These are phyloP conservation scores for Armadillidium nasatum DNA, from an alignment of 1,140 invertebrate genomes.

Conservation along the genomic window DNA sequence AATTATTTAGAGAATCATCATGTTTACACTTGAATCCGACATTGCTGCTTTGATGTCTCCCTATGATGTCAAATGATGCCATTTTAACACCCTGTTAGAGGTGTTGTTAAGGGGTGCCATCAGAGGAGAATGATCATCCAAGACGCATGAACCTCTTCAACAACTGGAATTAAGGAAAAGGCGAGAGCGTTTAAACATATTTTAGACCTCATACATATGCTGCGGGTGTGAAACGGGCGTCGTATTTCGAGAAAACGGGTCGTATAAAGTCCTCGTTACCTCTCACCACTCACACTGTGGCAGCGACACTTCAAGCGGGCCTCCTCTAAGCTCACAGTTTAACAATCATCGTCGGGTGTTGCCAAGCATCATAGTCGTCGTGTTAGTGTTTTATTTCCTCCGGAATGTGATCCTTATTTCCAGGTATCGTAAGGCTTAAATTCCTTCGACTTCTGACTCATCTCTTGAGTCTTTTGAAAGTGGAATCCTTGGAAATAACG, in stretches of 20 bases:
- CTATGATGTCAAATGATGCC: slow-evolving; percentile 3
- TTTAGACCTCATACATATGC: slow-evolving; percentile 9
- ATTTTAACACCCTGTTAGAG: slow-evolving; percentile 2
- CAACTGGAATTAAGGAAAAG: slow-evolving; percentile 4
- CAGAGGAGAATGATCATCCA: neutral
- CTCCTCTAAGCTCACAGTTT: slow-evolving; percentile 11
- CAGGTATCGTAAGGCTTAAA: neutral
- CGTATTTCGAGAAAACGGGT: slow-evolving; percentile 6
- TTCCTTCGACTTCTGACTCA: neutral
- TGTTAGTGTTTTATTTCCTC: neutral
- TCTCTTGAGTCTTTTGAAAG: neutral
- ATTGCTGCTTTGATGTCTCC: neutral
- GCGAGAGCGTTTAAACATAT: slow-evolving; percentile 9
- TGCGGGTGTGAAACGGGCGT: slow-evolving; percentile 4
- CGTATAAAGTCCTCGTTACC: neutral
- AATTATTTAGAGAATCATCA: neutral
- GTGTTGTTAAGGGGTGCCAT: slow-evolving; percentile 1
- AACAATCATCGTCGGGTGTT: slow-evolving; percentile 8
- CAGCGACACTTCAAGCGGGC: slow-evolving; percentile 9
- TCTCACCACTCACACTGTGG: slow-evolving; percentile 6
- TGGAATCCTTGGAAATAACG: slow-evolving; percentile 9
- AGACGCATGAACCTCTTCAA: neutral
- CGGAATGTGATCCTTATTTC: neutral
- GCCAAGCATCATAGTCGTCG: neutral
- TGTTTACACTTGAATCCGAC: neutral